These are phyloP conservation scores for Coregonus sp. DNA, from an alignment of 2,797 vertebrate species.

Conservation along the genomic window DNA sequence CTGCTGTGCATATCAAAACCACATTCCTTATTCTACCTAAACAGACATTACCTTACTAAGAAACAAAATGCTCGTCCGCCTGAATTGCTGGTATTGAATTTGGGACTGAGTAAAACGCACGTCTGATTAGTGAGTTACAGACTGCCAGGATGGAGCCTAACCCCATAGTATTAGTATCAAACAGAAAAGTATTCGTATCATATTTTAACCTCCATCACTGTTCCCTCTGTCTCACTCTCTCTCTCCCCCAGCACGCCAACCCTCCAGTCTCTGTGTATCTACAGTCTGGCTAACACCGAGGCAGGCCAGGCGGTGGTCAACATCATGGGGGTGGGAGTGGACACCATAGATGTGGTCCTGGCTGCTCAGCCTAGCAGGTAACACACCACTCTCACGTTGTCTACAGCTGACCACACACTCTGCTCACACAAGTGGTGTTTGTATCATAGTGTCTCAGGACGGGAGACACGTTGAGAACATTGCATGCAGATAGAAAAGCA, in stretches of 20 bases:
- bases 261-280: constrained; percentile 93
- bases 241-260: constrained; percentile 76
- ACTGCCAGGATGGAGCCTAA: background rate
- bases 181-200: background rate
- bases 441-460: too few relatives aligned
- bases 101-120: too few relatives aligned
- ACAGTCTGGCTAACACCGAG: constrained; percentile 94
- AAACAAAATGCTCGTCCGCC: background rate
- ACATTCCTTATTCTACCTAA: background rate
- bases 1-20: background rate
- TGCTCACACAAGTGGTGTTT: too few relatives aligned
- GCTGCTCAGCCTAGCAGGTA: constrained; percentile 91
- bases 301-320: constrained; percentile 95
- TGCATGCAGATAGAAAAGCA: too few relatives aligned
- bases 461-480: too few relatives aligned
- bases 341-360: constrained; percentile 93
- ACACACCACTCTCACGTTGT: constrained; percentile 11
- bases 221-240: background rate
- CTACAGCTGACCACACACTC: too few relatives aligned
- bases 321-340: constrained; percentile 97
- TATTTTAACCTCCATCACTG: background rate
- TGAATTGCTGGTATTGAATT: background rate
- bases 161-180: background rate
- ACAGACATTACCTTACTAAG: background rate
- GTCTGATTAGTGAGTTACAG: too few relatives aligned